These are phyloP conservation scores for Aspidiotus rigidus DNA, from an alignment of 2,888 invertebrate species.

Conservation along the genomic window DNA sequence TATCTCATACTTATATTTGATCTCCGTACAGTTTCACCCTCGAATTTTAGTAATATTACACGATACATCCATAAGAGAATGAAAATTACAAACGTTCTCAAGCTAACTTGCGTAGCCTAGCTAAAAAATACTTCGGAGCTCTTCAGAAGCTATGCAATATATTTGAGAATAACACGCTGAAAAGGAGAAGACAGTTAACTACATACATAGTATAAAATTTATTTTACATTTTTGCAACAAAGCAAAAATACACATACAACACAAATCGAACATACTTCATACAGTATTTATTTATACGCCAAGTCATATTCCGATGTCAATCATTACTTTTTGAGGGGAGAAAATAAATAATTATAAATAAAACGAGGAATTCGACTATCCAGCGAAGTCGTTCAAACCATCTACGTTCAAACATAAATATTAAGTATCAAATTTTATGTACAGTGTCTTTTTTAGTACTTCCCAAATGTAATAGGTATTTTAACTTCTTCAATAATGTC, in stretches of 20 bases:
- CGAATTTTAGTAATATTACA: too few relatives aligned
- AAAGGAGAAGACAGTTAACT: not conserved
- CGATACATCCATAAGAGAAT: too few relatives aligned
- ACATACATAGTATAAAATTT: constrained; percentile 31
- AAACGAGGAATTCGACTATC: constrained; percentile 12
- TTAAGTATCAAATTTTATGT: constrained; percentile 33
- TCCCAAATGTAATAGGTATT: not conserved
- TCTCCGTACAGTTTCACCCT: too few relatives aligned
- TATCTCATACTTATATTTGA: too few relatives aligned
- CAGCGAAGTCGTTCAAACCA: constrained; percentile 10
- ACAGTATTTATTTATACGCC: not conserved
- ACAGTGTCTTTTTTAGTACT: constrained; percentile 14
- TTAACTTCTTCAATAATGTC: not conserved
- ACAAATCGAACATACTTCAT: constrained; percentile 25
- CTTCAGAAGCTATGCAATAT: too few relatives aligned
- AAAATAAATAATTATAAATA: constrained; percentile 16
- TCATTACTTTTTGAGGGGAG: not conserved
- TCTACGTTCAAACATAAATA: constrained; percentile 21
- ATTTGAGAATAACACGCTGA: too few relatives aligned
- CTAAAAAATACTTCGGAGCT: too few relatives aligned
- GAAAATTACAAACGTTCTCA: too few relatives aligned
- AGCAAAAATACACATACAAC: constrained; percentile 23
- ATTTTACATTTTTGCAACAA: constrained; percentile 21
- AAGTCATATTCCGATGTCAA: not conserved
- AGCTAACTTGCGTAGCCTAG: too few relatives aligned